phyloP scores from a whole-genome alignment of 2,888 invertebrate species.

The Cephus pulcher region DNA sequence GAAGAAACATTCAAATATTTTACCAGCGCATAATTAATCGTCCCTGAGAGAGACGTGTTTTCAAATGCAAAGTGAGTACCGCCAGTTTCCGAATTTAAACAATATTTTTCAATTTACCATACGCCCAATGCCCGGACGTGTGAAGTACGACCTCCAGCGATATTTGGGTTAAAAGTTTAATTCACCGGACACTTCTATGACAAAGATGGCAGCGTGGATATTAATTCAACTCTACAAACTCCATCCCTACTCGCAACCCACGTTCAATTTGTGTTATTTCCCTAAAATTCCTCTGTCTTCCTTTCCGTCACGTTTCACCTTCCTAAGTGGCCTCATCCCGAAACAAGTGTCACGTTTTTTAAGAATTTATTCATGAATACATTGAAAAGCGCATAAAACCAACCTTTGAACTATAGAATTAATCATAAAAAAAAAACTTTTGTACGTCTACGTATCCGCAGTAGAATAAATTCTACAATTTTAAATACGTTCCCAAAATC shows the following conservation, averaged over 20 bases:
- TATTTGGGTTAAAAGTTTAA: conserved; percentile 52
- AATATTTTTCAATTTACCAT: background rate
- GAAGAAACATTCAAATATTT: background rate
- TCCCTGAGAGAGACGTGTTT: background rate
- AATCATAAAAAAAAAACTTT: background rate
- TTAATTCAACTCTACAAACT: conserved; percentile 35
- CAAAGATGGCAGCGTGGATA: conserved; percentile 28
- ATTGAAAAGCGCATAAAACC: background rate
- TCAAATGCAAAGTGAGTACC: background rate
- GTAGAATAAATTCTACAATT: background rate
- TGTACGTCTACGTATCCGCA: background rate
- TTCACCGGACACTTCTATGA: conserved; percentile 36
- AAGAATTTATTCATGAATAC: background rate
- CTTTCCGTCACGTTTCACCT: background rate
- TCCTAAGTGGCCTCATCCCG: background rate
- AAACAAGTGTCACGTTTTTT: background rate
- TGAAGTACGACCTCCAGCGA: background rate
- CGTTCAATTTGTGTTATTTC: conserved; percentile 24
- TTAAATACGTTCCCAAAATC: background rate
- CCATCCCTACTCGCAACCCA: conserved; percentile 27
- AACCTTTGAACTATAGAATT: background rate
- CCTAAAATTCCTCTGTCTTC: background rate
- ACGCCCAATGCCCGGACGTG: background rate
- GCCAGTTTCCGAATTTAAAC: background rate
- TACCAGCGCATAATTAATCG: background rate